Conservation (phyloP, 2,113 vertebrate species). For the Gasterosteus nipponicus region DNA sequence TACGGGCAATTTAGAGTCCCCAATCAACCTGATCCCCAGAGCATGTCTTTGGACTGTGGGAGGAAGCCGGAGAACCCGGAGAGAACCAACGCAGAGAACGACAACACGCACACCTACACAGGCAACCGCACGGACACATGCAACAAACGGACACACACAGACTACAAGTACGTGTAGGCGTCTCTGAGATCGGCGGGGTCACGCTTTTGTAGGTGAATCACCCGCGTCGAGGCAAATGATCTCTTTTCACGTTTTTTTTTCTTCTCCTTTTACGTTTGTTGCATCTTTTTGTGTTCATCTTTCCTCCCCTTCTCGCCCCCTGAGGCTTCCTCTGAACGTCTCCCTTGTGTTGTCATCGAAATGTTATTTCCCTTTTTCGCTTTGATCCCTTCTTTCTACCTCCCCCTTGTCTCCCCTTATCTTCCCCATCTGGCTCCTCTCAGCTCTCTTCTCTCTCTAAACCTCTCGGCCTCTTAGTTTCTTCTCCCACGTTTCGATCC, state of each 20-base stretch:
- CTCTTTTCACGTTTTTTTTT: neutral
- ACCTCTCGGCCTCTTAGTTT: neutral
- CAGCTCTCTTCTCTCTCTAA: constrained; percentile 24
- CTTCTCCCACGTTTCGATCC: constrained; percentile 5
- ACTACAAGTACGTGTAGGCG: constrained; percentile 33
- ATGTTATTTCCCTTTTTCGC: constrained; percentile 19
- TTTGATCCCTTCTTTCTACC: constrained; percentile 9
- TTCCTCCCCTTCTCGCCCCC: neutral
- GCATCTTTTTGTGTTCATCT: neutral
- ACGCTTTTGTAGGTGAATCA: constrained; percentile 61
- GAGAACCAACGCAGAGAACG: neutral
- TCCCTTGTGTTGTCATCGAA: neutral
- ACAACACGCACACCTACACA: constrained; percentile 13
- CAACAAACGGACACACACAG: constrained; percentile 6
- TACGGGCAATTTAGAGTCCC: no score
- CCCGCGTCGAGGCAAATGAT: constrained; percentile 49
- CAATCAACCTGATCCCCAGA: no score
- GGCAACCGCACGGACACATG: constrained; percentile 11
- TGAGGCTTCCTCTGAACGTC: neutral
- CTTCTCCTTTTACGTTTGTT: constrained; percentile 2
- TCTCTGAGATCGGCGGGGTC: constrained; percentile 47
- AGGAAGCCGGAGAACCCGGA: no score
- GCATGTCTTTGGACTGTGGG: no score
- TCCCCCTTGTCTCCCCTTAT: constrained; percentile 12
- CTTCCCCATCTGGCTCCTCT: constrained; percentile 33